Base-by-base conservation (phyloP, 2,797 vertebrate genomes). In the Tamandua tetradactyla region DNA sequence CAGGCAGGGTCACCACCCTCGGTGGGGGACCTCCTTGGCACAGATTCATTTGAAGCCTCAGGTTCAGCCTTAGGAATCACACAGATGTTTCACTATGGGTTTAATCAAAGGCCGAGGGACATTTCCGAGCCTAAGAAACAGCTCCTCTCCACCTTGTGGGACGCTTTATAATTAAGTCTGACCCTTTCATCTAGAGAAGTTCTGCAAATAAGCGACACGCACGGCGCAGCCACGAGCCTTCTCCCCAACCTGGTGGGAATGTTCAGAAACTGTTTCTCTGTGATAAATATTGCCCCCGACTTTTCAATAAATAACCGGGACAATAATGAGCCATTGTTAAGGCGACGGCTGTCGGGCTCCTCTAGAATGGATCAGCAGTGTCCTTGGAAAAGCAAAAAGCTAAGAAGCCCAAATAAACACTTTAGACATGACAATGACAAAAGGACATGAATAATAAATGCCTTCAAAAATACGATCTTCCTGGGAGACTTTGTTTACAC, bases 371-470 rank as follows among this genome's bases (percentile, higher is more conserved):
- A 94, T 83, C 92, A 87, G 88, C 90, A 68, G 0, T 72, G 52
- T 91, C 93, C 94, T 85, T 96, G 82, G 94, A 96, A 97, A 96
- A 69, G 69, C 83, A 97, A 78, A 96, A 18, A 89, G 94, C 94
- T 85, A 91, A 44, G n/a, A 91, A 97, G 72, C 83, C 62, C 40
- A 59, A 94, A 83, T 75, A 97, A 97, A 97, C 81, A 93, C 62
- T 66, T 71, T 91, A 93, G 35, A 95, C 62, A 93, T 52, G 40
- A 91, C 91, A 96, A 91, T 87, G 69, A 96, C 74, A 94, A 79
- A 95, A 44, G 95, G 93, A 78, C 82, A 95, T 86, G 90, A 97
- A 91, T 94, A 98, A 97, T 79, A 97, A 96, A 94, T 88, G 35
- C 72, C 66, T 95, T 80, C 89, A 71, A 95, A 91, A 97, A 81